Evolutionary conservation across 2,888 invertebrate species (phyloP), one percentile per base, ranked within the genome.

Genomic region (Ligdia adustata): DNA sequence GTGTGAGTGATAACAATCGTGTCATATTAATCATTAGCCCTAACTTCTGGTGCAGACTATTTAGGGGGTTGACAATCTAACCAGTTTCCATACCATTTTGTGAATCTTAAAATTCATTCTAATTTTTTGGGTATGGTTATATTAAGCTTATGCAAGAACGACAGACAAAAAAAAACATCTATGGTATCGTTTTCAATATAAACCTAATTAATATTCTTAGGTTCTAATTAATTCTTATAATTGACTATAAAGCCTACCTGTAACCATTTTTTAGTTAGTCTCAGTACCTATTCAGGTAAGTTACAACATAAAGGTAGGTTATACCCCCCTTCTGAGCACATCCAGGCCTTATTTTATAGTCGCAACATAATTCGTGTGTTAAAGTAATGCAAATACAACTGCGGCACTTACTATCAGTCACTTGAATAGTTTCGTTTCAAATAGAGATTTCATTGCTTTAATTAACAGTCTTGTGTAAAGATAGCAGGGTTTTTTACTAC

Each of bases 341-440:
- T 4, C 20, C 41, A 14, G 14, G 20, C 11, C 31, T 28, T 6
- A 3, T 20, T 48, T 42, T 43, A 49, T 42, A 27, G 42, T 33
- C n/a, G 32, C 9, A 38, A 16, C 42, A 27, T 28, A 15, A 42
- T 43, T 28, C 28, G 42, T 22, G 38, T 43, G 38, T 39, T 49
- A 49, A 42, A 33, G 27, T 37, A 34, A 47, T 47, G 47, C 12
- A 22, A 48, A 48, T 48, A 28, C n/a, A 33, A 4, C 4, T 9
- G 29, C 42, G 48, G 38, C 42, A 28, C 27, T 27, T 42, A 49
- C 42, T 42, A 48, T 42, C 37, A 31, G 22, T 37, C 28, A 34
- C 34, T 41, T 9, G 41, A 38, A 48, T 28, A 49, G 38, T 33
- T 33, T 37, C 32, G 15, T 41, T 41, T 40, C 15, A 48, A 42